Percentiles rank a stretch among this genome's conserved stretches.
Conservation (phyloP, 1,140 invertebrate genomes). For the Alviniconcha marisindica region DNA sequence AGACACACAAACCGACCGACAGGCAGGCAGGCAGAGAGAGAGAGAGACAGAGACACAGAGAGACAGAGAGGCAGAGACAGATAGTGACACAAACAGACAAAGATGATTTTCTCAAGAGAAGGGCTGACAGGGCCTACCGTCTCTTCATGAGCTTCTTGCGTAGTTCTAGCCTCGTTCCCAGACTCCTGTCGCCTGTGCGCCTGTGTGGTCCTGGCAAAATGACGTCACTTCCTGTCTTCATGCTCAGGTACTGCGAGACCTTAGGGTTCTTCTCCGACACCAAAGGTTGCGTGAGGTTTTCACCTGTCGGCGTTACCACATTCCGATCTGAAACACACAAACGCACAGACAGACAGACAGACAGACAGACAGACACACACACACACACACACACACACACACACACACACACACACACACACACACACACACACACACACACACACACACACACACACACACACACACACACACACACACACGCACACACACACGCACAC, state of each 20-base stretch:
- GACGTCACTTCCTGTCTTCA: background rate
- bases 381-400: background rate
- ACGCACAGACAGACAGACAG: background rate
- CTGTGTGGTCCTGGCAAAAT: background rate
- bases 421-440: constrained; percentile 2
- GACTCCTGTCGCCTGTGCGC: background rate
- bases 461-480: constrained; percentile 24
- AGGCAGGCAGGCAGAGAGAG: too few species aligned
- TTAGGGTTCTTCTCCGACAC: constrained; percentile 3
- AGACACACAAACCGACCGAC: too few species aligned
- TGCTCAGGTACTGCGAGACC: background rate
- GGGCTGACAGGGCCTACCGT: background rate
- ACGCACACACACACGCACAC: constrained; percentile 9
- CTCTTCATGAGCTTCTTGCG: constrained; percentile 26
- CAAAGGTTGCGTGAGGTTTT: constrained; percentile 32
- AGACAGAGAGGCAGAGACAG: too few species aligned
- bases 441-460: background rate
- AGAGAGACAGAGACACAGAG: too few species aligned
- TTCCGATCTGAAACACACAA: background rate
- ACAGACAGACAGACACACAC: background rate
- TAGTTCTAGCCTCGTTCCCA: constrained; percentile 24
- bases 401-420: background rate
- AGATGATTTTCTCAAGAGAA: too few species aligned
- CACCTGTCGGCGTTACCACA: background rate
- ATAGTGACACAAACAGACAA: too few species aligned